phyloP scores from a whole-genome alignment of 2,888 invertebrate genomes.

The Leucania comma region DNA sequence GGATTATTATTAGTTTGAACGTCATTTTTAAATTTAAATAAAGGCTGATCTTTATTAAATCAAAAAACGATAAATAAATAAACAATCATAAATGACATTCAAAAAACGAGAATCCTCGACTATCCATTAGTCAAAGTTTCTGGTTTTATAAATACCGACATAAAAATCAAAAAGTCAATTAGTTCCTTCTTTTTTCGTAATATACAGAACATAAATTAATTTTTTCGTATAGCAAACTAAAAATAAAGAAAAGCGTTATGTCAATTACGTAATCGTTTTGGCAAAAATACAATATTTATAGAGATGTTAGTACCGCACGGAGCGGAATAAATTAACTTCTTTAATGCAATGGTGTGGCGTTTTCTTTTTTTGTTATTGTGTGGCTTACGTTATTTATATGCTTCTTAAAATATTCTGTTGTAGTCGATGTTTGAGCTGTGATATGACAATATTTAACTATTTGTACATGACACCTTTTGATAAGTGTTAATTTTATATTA shows the following conservation, averaged over 20 bases:
- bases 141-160: too few species aligned
- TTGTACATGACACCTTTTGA: slow-evolving; percentile 1
- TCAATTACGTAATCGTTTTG: slow-evolving; percentile 10
- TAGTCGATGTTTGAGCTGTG: slow-evolving; percentile 17
- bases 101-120: neutral
- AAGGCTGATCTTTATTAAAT: neutral
- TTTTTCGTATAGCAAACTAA: neutral
- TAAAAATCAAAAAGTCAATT: neutral
- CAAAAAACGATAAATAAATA: neutral
- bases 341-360: slow-evolving; percentile 24
- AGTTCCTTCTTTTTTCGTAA: neutral
- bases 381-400: slow-evolving; percentile 13
- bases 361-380: slow-evolving; percentile 24
- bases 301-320: slow-evolving; percentile 24
- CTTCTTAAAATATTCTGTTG: slow-evolving; percentile 19
- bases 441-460: slow-evolving; percentile 33
- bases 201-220: neutral
- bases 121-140: too few species aligned
- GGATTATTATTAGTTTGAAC: neutral
- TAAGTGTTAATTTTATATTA: slow-evolving; percentile 9
- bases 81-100: neutral
- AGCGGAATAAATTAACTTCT: slow-evolving; percentile 26
- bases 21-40: neutral
- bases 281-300: slow-evolving; percentile 11
- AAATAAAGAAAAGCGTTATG: neutral